Base-by-base conservation (phyloP, 2,113 vertebrate species). In the Cyprinus carpio region DNA sequence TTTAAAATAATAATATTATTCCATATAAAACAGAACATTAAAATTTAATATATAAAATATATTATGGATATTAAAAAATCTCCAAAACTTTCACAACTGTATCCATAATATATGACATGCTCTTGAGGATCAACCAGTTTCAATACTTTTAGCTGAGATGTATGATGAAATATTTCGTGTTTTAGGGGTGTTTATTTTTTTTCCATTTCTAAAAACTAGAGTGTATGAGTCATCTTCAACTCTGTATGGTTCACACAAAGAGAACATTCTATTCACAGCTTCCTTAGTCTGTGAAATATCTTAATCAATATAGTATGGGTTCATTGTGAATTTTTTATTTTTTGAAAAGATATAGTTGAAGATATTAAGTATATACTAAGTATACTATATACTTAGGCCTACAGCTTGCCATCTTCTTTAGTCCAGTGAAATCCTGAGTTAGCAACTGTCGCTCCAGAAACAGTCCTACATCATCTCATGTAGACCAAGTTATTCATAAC, bases 161-260 rank as follows among this genome's bases (percentile, higher is more conserved):
- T 56, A 11, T n/a, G n/a, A n/a, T n/a, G 27, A 77, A 77, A 34
- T 23, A 34, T 31, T 56, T 31, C 16, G 23, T 77, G 4, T 62
- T 56, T 34, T n/a, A 25, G 6, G 12, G 6, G 20, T 37, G 23
- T 43, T 27, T 27, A 27, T n/a, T 64, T 64, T 80, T 64, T 27
- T 80, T 20, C 4, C 11, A 34, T 25, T 56, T 16, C 56, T 79
- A 79, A 79, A 79, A 62, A 62, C 18, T n/a, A n/a, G n/a, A 62
- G 56, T 25, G 10, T 25, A 43, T 2, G 37, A 81, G 37, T 65
- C 78, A 65, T 65, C 37, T 11, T 43, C 20, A 25, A 64, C 56
- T 64, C 56, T 43, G 34, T 31, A 78, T 11, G 18, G 51, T 13
- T 58, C 9, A 29, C 8, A n/a, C 34, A 40, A 46, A 4, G 6